Evolutionary conservation across 2,797 vertebrate species (phyloP).

Genomic region (Gephyroberyx darwinii): DNA sequence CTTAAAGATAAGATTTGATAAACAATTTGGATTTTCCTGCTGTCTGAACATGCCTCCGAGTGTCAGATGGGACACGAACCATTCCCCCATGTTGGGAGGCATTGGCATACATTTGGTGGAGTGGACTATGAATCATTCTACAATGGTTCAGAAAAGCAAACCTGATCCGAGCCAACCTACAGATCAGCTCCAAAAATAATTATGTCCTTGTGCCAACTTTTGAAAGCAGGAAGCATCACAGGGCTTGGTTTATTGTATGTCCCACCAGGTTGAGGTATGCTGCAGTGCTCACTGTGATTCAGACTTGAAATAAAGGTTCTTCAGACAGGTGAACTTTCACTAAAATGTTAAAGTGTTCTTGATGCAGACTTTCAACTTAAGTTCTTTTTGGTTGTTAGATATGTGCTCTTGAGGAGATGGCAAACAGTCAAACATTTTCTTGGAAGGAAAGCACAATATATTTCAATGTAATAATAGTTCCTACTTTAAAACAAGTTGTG

Average conservation of each 20-base stretch:
- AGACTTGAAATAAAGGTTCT: too few relatives aligned
- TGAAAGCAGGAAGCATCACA: not conserved
- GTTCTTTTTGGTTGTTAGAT: too few relatives aligned
- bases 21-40: slow-evolving; percentile 40
- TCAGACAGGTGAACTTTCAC: too few relatives aligned
- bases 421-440: not conserved
- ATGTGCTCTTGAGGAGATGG: too few relatives aligned
- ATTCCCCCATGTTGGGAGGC: slow-evolving; percentile 11
- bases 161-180: not conserved
- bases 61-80: slow-evolving; percentile 23
- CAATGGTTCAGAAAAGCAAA: slow-evolving; percentile 24
- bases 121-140: slow-evolving; percentile 38
- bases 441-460: not conserved
- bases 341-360: too few relatives aligned
- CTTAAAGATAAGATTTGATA: slow-evolving; percentile 35
- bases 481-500: not conserved
- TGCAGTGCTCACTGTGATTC: too few relatives aligned
- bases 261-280: slow-evolving; percentile 12
- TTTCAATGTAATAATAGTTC: not conserved
- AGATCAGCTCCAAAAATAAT: slow-evolving; percentile 5
- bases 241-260: slow-evolving; percentile 9
- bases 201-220: not conserved
- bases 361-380: too few relatives aligned
- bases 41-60: slow-evolving; percentile 24
- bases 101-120: slow-evolving; percentile 25